phyloP scores from a whole-genome alignment of 2,888 invertebrate species.

The Apodemia mormo region DNA sequence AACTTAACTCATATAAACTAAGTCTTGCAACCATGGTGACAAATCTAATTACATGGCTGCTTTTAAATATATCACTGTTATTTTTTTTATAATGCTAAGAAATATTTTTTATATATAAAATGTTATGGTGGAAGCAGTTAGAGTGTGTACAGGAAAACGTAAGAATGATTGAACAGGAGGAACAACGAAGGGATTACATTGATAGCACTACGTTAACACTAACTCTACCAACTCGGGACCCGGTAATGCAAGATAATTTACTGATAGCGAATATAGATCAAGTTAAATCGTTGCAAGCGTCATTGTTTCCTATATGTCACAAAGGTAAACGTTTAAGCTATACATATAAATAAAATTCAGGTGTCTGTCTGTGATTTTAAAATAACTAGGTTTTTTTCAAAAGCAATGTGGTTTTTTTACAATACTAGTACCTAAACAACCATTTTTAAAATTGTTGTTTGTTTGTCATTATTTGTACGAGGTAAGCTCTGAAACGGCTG shows the following conservation, averaged over 20 bases:
- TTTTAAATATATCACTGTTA: neutral
- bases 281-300: conserved; percentile 85
- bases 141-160: conserved; percentile 61
- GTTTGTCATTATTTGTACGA: too few relatives aligned
- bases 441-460: too few relatives aligned
- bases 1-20: conserved; percentile 40
- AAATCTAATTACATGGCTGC: conserved; percentile 35
- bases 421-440: too few relatives aligned
- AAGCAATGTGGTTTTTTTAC: too few relatives aligned
- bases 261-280: conserved; percentile 72
- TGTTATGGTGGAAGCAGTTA: conserved; percentile 79
- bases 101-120: conserved; percentile 44
- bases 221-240: conserved; percentile 61
- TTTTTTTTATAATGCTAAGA: neutral
- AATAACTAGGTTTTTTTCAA: too few relatives aligned
- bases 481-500: too few relatives aligned
- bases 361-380: too few relatives aligned
- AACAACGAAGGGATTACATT: conserved; percentile 59
- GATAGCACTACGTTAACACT: conserved; percentile 65
- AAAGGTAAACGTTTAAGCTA: conserved; percentile 59
- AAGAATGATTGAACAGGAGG: conserved; percentile 70
- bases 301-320: conserved; percentile 83
- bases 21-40: conserved; percentile 67
- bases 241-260: conserved; percentile 65
- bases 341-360: too few relatives aligned